Base-by-base conservation (phyloP, 2,888 invertebrate genomes). In the Sthenelais limicola region DNA sequence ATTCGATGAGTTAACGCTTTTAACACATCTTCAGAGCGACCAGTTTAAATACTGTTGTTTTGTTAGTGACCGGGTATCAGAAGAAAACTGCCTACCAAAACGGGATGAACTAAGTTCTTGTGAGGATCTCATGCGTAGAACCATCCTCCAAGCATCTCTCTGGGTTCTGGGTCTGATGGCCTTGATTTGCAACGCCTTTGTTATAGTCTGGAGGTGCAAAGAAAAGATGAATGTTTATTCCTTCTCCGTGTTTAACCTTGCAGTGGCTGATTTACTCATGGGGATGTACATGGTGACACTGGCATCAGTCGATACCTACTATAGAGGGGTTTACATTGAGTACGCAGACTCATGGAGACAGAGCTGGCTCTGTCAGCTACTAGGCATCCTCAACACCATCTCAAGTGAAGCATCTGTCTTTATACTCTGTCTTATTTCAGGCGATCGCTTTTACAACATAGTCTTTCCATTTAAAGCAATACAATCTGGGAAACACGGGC, bases 371-470 rank as follows among this genome's bases (percentile, higher is more conserved):
- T 82, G 82, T 51, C 72, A 77, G 43, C 18, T 81, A 28, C 77
- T 81, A 3, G 82, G 82, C 15, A 70, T 78, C 21, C 38, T 81
- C 26, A 69, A 79, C 1, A 78, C 79, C 0, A 7, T 80, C 26
- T 91, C 91, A 72, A 71, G 71, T 49, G 71, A 71, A 51, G 43
- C 56, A 38, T 71, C 71, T 7, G 71, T 71, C 32, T 56, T 71
- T 15, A 71, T 54, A n/a, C 71, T 71, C 5, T 71, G 71, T 0
- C 91, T 92, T 28, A 90, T 91, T 21, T 88, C 90, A 76, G 91
- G 91, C 15, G 71, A 71, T 24, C 62, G 71, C 5, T 49, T 71
- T 24, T 48, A 49, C 62, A 71, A 66, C 24, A 71, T 71, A 24
- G 62, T 71, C 3, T 71, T 66, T 24, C 71, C 71, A 2, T 24